phyloP scores from a whole-genome alignment of 2,888 invertebrate species.

The Sceliomorpha sp. region DNA sequence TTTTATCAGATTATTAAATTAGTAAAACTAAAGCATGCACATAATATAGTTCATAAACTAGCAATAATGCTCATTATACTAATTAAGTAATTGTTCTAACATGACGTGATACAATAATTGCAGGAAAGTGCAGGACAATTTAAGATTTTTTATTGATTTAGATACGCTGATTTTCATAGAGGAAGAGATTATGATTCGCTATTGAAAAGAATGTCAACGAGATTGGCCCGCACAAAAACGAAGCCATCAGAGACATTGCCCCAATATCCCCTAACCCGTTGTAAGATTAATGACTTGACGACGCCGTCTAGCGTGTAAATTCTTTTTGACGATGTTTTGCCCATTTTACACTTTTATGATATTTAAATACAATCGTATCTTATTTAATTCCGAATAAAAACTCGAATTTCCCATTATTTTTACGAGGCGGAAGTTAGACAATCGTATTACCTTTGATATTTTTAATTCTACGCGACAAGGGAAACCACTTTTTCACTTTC shows the following conservation, averaged over 20 bases:
- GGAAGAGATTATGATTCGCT: slow-evolving; percentile 40
- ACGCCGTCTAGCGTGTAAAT: slow-evolving; percentile 50
- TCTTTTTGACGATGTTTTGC: slow-evolving; percentile 34
- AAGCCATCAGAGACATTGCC: slow-evolving; percentile 39
- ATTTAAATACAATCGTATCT: slow-evolving; percentile 17
- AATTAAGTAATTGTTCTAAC: too few species aligned
- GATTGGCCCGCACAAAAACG: slow-evolving; percentile 29
- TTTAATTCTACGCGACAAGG: too few species aligned
- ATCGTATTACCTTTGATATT: too few species aligned
- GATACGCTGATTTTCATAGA: slow-evolving; percentile 14
- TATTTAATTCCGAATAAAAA: slow-evolving; percentile 35
- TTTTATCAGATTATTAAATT: too few species aligned
- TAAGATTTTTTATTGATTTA: slow-evolving; percentile 34
- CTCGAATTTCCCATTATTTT: slow-evolving; percentile 21
- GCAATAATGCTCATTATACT: too few species aligned
- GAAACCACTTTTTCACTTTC: too few species aligned
- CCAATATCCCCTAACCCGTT: slow-evolving; percentile 51
- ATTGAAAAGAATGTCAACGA: slow-evolving; percentile 35
- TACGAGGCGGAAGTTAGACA: slow-evolving; percentile 30
- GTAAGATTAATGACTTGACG: slow-evolving; percentile 49
- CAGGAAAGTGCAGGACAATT: slow-evolving; percentile 13
- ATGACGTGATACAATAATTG: too few species aligned
- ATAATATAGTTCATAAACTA: too few species aligned
- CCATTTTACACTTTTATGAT: slow-evolving; percentile 46
- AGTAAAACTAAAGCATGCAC: too few species aligned